phyloP scores from a whole-genome alignment of 1,140 invertebrate species.

The Caenorhabditis briggsae region DNA sequence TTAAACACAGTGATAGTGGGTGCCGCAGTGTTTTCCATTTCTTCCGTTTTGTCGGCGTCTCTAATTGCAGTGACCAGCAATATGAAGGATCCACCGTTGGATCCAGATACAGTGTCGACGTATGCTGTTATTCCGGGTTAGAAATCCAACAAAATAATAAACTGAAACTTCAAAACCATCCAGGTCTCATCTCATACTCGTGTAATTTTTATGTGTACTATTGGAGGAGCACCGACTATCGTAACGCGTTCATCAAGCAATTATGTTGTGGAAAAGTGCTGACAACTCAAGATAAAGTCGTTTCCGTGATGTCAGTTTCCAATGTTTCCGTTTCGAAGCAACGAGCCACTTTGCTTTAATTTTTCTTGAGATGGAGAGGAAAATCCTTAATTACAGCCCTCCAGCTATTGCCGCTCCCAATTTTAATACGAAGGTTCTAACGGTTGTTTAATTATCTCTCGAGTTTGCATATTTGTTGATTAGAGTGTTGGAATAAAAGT shows the following conservation, averaged over 20 bases:
- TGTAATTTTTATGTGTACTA: slow-evolving; percentile 54
- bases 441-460: not conserved
- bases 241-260: slow-evolving; percentile 41
- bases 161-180: not conserved
- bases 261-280: slow-evolving; percentile 39
- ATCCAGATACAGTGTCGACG: slow-evolving; percentile 3
- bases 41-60: not conserved
- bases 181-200: slow-evolving; percentile 39
- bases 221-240: slow-evolving; percentile 44
- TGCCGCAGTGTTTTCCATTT: not conserved
- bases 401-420: not conserved
- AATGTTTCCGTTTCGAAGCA: slow-evolving; percentile 9
- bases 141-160: not conserved
- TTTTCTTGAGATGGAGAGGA: not conserved
- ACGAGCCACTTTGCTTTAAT: slow-evolving; percentile 4
- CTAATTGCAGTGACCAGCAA: slow-evolving; percentile 16
- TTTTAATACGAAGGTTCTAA: not conserved
- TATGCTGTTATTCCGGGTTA: slow-evolving; percentile 1
- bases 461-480: not conserved
- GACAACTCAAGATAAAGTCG: slow-evolving; percentile 13
- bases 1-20: slow-evolving; percentile 24
- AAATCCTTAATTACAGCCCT: not conserved
- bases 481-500: not conserved
- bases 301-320: slow-evolving; percentile 3
- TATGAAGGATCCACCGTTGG: slow-evolving; percentile 3